Conservation (phyloP, 2,797 vertebrate genomes). For the Potorous gilbertii region DNA sequence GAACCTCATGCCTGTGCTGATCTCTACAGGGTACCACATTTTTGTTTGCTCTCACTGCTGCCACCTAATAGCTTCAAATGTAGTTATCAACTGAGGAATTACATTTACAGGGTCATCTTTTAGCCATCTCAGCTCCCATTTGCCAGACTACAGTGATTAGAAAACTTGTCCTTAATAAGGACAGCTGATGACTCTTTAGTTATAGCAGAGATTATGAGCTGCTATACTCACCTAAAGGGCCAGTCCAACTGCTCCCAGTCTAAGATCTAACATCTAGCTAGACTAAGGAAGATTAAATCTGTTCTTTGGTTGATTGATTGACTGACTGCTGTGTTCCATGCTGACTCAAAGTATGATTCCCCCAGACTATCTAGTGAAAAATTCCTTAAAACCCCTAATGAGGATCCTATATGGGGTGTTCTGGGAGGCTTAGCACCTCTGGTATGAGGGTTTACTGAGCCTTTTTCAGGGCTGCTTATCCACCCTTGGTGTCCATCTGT, state of each 20-base stretch:
- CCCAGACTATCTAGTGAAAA: not conserved
- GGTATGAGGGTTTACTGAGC: not conserved
- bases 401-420: not conserved
- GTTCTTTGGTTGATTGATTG: not conserved
- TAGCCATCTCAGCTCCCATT: not conserved
- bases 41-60: not conserved
- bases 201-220: not conserved
- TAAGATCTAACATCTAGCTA: not conserved
- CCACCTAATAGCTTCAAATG: not conserved
- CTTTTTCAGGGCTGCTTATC: not conserved
- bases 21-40: too few species aligned
- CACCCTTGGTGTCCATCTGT: not conserved
- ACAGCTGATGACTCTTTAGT: not conserved
- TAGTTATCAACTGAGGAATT: not conserved
- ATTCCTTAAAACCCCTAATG: not conserved
- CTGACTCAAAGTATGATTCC: not conserved
- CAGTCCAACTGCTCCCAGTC: not conserved
- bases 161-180: not conserved
- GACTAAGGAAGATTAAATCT: not conserved
- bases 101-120: not conserved
- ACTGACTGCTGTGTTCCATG: not conserved
- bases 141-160: not conserved
- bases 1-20: not conserved
- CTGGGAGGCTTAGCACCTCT: not conserved
- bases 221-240: not conserved